These are phyloP conservation scores for Hypsopygia costalis DNA, from an alignment of 2,888 invertebrate species.

Conservation along the genomic window DNA sequence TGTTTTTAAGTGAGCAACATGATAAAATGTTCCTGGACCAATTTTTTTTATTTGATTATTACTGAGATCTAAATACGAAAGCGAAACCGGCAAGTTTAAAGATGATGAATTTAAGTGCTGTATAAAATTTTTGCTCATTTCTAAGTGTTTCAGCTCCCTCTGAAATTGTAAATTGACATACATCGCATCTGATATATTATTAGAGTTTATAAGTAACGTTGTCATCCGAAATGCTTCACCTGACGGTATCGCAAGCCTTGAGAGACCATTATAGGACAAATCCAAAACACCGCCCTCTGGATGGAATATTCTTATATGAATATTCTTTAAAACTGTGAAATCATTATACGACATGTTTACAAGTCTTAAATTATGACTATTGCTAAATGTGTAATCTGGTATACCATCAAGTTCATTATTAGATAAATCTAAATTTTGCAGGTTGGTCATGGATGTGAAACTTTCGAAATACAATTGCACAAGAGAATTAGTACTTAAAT, in stretches of 20 bases:
- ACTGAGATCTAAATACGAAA: conserved; percentile 47
- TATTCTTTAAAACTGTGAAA: conserved; percentile 36
- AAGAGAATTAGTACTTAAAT: conserved; percentile 55
- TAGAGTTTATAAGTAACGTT: conserved; percentile 45
- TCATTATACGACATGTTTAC: conserved; percentile 58
- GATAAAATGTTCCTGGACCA: conserved; percentile 49
- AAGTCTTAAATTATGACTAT: conserved; percentile 44
- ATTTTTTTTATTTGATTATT: conserved; percentile 45
- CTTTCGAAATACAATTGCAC: conserved; percentile 42
- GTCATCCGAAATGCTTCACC: conserved; percentile 47
- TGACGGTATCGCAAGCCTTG: conserved; percentile 38
- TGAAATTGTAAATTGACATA: conserved; percentile 44
- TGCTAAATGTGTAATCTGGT: conserved; percentile 45
- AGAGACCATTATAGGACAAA: conserved; percentile 56
- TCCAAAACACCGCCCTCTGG: conserved; percentile 57
- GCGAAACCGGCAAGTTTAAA: conserved; percentile 41
- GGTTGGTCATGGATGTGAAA: conserved; percentile 50
- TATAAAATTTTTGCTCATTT: conserved; percentile 53
- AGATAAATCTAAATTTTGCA: conserved; percentile 66
- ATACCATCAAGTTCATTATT: conserved; percentile 47
- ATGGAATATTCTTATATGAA: conserved; percentile 52
- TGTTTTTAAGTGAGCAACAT: conserved; percentile 36
- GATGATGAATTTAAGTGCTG: conserved; percentile 38
- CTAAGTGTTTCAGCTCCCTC: conserved; percentile 40
- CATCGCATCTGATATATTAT: conserved; percentile 48